Evolutionary conservation across 2,888 invertebrate species (phyloP).

Genomic region (Ariolimax columbianus): DNA sequence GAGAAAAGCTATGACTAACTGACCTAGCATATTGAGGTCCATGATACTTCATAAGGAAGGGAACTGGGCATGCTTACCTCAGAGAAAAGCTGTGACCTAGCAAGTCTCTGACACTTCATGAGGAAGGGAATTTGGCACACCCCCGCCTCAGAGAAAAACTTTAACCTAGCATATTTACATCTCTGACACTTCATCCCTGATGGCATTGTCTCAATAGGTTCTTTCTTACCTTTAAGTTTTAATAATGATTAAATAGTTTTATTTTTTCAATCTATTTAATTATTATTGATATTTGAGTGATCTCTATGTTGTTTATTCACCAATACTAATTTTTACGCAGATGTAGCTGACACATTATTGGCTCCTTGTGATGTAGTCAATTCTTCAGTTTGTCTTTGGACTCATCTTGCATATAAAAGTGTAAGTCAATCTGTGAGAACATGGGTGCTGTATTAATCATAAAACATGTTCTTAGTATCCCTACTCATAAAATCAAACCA

Average conservation of each 20-base stretch:
- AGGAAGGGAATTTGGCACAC: no score
- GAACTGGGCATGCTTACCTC: no score
- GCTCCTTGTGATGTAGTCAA: constrained; percentile 53
- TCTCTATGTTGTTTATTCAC: background rate
- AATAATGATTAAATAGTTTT: constrained; percentile 10
- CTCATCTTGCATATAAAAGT: constrained; percentile 47
- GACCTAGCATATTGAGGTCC: no score
- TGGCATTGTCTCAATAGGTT: no score
- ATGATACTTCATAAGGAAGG: no score
- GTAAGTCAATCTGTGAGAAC: constrained; percentile 42
- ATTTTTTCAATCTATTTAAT: background rate
- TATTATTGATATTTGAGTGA: background rate
- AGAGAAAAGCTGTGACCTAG: no score
- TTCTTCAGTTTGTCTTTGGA: constrained; percentile 50
- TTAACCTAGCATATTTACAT: no score
- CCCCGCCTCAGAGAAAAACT: no score
- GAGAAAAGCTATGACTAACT: no score
- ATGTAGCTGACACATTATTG: constrained; percentile 8
- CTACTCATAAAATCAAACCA: background rate
- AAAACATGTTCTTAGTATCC: background rate
- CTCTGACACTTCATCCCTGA: no score
- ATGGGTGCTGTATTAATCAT: background rate
- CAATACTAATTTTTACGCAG: constrained; percentile 9
- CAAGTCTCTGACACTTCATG: no score
- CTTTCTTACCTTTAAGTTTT: no score